These are phyloP conservation scores for Sturnira hondurensis DNA, from an alignment of 2,113 vertebrate genomes.

Conservation along the genomic window DNA sequence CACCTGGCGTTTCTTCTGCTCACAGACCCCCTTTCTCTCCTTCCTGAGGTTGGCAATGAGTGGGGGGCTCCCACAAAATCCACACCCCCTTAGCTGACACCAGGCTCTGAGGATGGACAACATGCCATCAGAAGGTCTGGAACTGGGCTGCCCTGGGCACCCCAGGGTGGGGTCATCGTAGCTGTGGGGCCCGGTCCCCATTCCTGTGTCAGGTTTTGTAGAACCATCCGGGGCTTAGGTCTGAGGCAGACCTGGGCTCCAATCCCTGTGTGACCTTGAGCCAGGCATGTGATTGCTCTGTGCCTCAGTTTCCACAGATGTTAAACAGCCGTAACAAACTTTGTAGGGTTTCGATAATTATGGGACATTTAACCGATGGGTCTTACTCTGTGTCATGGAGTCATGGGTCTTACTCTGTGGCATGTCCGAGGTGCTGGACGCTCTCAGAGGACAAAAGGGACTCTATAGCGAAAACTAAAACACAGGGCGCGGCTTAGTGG, in stretches of 20 bases:
- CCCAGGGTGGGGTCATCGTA: accelerated
- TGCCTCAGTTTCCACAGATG: not conserved
- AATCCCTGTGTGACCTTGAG: not conserved
- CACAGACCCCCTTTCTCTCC: not conserved
- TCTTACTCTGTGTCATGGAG: not conserved
- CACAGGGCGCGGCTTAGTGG: not conserved
- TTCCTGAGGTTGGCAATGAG: not conserved
- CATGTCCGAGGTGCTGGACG: accelerated
- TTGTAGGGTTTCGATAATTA: not conserved
- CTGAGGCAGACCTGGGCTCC: too few species aligned
- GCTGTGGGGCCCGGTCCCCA: accelerated
- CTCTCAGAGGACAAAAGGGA: not conserved
- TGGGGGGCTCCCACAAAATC: not conserved
- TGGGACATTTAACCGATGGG: not conserved
- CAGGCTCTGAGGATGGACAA: not conserved
- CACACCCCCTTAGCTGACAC: not conserved
- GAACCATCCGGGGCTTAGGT: not conserved
- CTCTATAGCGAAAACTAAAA: not conserved
- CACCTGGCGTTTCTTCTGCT: not conserved
- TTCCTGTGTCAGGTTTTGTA: not conserved
- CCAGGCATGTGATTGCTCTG: not conserved
- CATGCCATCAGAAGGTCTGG: not conserved
- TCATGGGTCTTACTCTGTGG: not conserved
- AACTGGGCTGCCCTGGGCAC: not conserved
- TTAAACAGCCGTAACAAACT: accelerated